Evolutionary conservation across 2,888 invertebrate species (phyloP).

Genomic region (Diarsia brunnea): DNA sequence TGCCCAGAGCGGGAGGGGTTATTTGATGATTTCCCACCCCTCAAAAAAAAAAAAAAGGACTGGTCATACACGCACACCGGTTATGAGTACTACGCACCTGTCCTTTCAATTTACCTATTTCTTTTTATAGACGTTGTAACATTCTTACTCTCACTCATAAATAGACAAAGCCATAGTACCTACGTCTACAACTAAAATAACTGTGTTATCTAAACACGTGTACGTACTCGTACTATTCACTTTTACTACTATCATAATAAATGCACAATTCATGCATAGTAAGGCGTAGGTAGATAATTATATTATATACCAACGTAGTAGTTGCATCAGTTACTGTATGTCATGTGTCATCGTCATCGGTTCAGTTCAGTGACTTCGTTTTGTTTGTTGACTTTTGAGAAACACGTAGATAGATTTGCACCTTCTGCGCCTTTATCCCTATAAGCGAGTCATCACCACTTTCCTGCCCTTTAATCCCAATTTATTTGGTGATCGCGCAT

Average conservation of each 20-base stretch:
- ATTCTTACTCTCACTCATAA: not conserved
- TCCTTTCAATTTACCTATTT: no score
- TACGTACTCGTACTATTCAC: conserved; percentile 26
- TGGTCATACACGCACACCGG: no score
- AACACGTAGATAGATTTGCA: not conserved
- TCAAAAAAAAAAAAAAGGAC: no score
- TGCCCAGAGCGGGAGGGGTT: no score
- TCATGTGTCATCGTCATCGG: not conserved
- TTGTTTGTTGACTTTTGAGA: conserved; percentile 8
- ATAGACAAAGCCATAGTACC: conserved; percentile 30
- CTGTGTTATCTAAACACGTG: conserved; percentile 44
- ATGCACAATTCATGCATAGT: conserved; percentile 8
- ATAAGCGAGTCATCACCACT: not conserved
- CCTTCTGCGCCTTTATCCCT: not conserved
- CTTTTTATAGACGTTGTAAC: not conserved
- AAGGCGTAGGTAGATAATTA: conserved; percentile 9
- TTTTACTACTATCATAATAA: conserved; percentile 49
- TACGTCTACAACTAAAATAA: conserved; percentile 35
- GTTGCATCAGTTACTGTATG: not conserved
- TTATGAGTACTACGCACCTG: no score
- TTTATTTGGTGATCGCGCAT: not conserved
- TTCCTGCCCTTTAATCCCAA: no score
- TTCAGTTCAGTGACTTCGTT: conserved; percentile 6
- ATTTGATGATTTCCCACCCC: no score
- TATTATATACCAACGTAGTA: no score